Evolutionary conservation across 2,888 invertebrate species (phyloP).

Genomic region (Dichetophora obliterata): DNA sequence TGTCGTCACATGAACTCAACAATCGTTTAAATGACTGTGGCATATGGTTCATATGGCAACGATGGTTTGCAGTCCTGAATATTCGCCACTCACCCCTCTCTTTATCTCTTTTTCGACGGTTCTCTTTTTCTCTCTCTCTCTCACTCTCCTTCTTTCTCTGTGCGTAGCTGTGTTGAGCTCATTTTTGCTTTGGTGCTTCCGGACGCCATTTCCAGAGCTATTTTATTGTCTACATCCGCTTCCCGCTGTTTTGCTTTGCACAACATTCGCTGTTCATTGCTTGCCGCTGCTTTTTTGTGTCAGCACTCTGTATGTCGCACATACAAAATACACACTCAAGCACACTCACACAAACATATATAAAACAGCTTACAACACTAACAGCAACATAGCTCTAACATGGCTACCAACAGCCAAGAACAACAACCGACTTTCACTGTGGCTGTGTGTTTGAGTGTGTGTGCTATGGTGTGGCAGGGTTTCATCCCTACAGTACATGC

Average conservation of each 20-base stretch:
- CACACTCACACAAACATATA: neutral
- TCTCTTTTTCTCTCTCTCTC: neutral
- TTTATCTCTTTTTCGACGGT: neutral
- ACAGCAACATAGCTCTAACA: neutral
- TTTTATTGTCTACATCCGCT: constrained; percentile 36
- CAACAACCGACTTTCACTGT: neutral
- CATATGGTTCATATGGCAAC: too few species aligned
- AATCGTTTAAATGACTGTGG: too few species aligned
- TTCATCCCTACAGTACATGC: constrained; percentile 5
- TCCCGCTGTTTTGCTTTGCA: constrained; percentile 10
- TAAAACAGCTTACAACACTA: neutral
- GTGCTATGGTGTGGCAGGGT: neutral
- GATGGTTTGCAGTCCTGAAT: too few species aligned
- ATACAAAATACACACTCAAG: neutral
- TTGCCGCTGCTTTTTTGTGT: constrained; percentile 22
- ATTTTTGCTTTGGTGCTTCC: constrained; percentile 5
- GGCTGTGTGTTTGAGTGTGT: neutral
- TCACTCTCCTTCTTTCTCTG: neutral
- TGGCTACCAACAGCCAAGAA: neutral
- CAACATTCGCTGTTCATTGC: neutral
- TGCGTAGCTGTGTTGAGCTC: neutral
- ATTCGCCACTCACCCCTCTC: too few species aligned
- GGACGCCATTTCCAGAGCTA: constrained; percentile 34
- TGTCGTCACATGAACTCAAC: too few species aligned
- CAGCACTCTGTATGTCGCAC: constrained; percentile 9